These are phyloP conservation scores for Tachysurus vachellii DNA, from an alignment of 2,113 vertebrate species.

Conservation along the genomic window DNA sequence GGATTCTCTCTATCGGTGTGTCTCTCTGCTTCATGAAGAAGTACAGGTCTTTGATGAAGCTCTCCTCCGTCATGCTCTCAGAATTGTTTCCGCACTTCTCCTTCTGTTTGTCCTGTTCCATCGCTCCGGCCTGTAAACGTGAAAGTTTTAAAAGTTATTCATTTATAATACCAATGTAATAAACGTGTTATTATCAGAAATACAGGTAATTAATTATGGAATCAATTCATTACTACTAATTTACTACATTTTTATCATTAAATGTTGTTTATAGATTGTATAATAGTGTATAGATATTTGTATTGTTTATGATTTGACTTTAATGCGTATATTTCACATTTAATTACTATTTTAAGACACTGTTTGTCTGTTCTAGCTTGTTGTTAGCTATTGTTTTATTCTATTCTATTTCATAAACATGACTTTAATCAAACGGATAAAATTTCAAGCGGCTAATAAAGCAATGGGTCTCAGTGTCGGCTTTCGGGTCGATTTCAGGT, in stretches of 20 bases:
- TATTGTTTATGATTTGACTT: not conserved
- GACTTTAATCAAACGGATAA: not conserved
- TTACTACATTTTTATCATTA: not conserved
- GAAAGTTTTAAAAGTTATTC: not conserved
- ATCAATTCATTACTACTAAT: not conserved
- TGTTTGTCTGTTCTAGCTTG: not conserved
- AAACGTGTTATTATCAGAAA: not conserved
- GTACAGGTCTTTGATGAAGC: slow-evolving; percentile 72
- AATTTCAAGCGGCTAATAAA: not conserved
- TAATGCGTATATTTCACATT: not conserved
- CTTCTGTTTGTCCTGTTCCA: slow-evolving; percentile 38
- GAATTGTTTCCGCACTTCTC: slow-evolving; percentile 32
- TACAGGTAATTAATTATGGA: too few species aligned
- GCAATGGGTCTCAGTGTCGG: not conserved
- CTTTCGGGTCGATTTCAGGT: slow-evolving; percentile 18
- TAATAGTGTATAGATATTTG: not conserved
- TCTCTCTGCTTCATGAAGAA: slow-evolving; percentile 75
- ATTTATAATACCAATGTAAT: not conserved
- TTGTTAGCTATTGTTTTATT: not conserved
- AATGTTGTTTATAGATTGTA: not conserved
- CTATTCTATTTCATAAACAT: not conserved
- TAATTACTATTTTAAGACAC: not conserved
- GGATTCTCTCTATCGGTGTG: slow-evolving; percentile 75
- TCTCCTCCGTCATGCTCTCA: slow-evolving; percentile 61
- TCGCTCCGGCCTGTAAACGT: slow-evolving; percentile 22